phyloP scores from a whole-genome alignment of 2,888 invertebrate genomes.

The Pseudococcus jackbeardsleyi region DNA sequence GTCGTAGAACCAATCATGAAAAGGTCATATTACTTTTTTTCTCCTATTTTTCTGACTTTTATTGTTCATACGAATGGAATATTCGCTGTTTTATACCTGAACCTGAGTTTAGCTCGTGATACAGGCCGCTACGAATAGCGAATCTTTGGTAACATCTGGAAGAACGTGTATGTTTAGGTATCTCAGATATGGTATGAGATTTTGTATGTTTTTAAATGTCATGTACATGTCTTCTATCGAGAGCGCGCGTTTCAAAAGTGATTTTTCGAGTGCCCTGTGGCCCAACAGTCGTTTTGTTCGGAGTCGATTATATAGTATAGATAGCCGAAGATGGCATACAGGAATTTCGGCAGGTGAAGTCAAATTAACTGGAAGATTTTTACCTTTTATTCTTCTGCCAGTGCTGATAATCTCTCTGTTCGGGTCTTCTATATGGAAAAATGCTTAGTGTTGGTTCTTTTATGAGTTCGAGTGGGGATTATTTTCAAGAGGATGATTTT shows the following conservation, averaged over 20 bases:
- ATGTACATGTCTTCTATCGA: slow-evolving; percentile 14
- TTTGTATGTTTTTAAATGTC: slow-evolving; percentile 33
- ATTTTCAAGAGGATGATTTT: not conserved
- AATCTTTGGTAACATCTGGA: slow-evolving; percentile 42
- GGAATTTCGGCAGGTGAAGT: slow-evolving; percentile 44
- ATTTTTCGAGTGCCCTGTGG: slow-evolving; percentile 32
- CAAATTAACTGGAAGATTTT: slow-evolving; percentile 42
- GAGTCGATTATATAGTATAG: slow-evolving; percentile 4
- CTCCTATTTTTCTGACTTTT: slow-evolving; percentile 58
- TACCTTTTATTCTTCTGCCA: not conserved
- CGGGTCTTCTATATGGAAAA: not conserved
- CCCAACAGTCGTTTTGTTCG: not conserved
- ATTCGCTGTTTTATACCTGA: slow-evolving; percentile 60
- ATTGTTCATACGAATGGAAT: slow-evolving; percentile 43
- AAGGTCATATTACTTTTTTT: slow-evolving; percentile 63
- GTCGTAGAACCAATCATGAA: slow-evolving; percentile 58
- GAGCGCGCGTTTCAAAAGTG: slow-evolving; percentile 22
- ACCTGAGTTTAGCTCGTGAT: slow-evolving; percentile 42
- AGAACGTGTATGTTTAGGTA: not conserved
- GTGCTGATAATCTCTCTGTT: not conserved
- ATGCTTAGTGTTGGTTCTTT: not conserved
- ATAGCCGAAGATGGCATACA: not conserved
- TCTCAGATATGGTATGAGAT: not conserved
- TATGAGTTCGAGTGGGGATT: not conserved
- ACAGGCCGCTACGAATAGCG: not conserved